These are phyloP conservation scores for Myopa tessellatipennis DNA, from an alignment of 2,888 invertebrate species.

Conservation along the genomic window DNA sequence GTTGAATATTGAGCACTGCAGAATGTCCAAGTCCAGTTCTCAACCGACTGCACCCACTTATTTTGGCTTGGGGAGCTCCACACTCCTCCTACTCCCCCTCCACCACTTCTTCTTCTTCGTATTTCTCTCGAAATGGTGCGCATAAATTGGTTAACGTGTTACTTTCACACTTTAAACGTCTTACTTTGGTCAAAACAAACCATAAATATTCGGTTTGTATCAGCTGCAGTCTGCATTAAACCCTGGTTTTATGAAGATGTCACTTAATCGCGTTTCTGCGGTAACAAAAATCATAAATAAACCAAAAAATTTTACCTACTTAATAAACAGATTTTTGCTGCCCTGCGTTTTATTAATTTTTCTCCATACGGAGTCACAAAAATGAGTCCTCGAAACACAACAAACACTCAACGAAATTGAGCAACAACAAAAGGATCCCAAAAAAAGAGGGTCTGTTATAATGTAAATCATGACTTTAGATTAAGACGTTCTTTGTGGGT, in stretches of 20 bases:
- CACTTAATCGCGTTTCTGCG: conserved; percentile 29
- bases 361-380: neutral
- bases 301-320: conserved; percentile 28
- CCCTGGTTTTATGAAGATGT: conserved; percentile 60
- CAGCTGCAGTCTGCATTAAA: conserved; percentile 51
- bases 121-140: neutral
- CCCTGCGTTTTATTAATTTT: conserved; percentile 39
- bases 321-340: neutral
- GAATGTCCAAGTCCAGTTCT: neutral
- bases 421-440: conserved; percentile 24
- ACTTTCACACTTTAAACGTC: conserved; percentile 46
- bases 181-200: conserved; percentile 47
- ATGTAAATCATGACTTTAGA: conserved; percentile 49
- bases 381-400: neutral
- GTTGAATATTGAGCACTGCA: neutral
- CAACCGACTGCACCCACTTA: neutral
- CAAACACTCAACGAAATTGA: conserved; percentile 27
- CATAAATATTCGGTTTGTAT: conserved; percentile 38
- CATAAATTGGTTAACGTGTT: conserved; percentile 40
- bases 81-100: neutral
- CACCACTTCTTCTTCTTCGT: neutral
- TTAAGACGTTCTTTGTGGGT: conserved; percentile 56
- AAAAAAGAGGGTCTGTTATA: neutral
- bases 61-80: no score
- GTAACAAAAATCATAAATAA: conserved; percentile 1